A percentile compares a stretch with the other conserved stretches of the same genome.
These are phyloP conservation scores for Seira musarum DNA, from an alignment of 2,888 invertebrate genomes.

Conservation along the genomic window DNA sequence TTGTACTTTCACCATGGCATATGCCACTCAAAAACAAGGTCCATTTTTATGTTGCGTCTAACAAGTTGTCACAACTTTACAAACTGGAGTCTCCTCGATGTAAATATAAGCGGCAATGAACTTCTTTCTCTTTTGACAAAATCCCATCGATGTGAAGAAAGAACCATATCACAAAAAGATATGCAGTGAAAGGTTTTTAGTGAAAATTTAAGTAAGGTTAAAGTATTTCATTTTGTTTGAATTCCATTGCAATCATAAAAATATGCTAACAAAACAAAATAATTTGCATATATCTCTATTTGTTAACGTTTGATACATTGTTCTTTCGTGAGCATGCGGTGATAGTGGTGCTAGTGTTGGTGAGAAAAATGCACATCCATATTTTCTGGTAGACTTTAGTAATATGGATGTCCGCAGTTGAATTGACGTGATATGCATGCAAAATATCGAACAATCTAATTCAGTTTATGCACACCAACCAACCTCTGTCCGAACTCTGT, in stretches of 20 bases:
- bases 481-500: not conserved
- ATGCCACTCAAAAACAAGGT: not conserved
- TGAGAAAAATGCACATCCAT: not conserved
- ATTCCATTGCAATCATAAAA: not conserved
- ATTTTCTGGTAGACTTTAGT: not conserved
- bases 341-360: not conserved
- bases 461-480: not conserved
- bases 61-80: conserved; percentile 16
- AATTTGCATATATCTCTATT: not conserved
- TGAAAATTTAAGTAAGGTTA: not conserved
- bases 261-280: not conserved
- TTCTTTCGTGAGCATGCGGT: not conserved
- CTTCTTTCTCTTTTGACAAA: not conserved
- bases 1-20: not conserved
- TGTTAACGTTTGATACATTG: not conserved
- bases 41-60: not conserved
- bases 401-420: not conserved
- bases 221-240: not conserved
- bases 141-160: not conserved
- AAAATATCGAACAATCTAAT: not conserved
- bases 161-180: not conserved
- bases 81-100: not conserved
- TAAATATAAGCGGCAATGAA: not conserved
- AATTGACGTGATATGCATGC: not conserved
- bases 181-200: not conserved